Conservation (phyloP, 2,888 invertebrate genomes). For the Dynastes maya region DNA sequence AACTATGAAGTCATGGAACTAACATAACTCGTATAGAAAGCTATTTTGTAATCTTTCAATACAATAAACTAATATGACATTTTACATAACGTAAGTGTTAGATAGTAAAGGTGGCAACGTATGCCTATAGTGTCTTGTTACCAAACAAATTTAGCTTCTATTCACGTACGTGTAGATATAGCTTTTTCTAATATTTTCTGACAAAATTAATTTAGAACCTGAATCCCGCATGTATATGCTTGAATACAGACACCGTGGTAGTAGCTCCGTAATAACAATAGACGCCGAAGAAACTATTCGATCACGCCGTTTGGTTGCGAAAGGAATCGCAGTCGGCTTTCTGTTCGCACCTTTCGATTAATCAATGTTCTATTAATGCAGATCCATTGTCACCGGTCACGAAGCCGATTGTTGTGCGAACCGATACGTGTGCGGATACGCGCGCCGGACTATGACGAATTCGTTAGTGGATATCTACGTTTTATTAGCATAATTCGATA, state of each 20-base stretch:
- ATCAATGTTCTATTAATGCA: conserved; percentile 40
- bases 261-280: conserved; percentile 25
- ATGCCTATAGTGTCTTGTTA: background rate
- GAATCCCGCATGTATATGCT: background rate
- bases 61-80: background rate
- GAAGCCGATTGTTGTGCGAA: conserved; percentile 20
- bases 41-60: background rate
- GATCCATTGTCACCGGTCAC: conserved; percentile 44
- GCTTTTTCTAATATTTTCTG: background rate
- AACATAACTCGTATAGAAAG: too few relatives aligned
- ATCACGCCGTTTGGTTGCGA: conserved; percentile 31
- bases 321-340: conserved; percentile 27
- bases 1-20: too few relatives aligned
- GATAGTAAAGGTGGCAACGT: background rate
- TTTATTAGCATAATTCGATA: conserved; percentile 20
- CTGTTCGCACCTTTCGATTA: conserved; percentile 39
- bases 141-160: background rate
- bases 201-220: conserved; percentile 7
- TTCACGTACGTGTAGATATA: background rate
- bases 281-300: background rate
- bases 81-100: background rate
- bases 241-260: conserved; percentile 15
- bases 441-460: background rate
- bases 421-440: background rate
- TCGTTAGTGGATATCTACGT: conserved; percentile 25